Evolutionary conservation across 2,113 vertebrate genomes (phyloP), one percentile per base, ranked within the genome.

Genomic region (Lates calcarifer): DNA sequence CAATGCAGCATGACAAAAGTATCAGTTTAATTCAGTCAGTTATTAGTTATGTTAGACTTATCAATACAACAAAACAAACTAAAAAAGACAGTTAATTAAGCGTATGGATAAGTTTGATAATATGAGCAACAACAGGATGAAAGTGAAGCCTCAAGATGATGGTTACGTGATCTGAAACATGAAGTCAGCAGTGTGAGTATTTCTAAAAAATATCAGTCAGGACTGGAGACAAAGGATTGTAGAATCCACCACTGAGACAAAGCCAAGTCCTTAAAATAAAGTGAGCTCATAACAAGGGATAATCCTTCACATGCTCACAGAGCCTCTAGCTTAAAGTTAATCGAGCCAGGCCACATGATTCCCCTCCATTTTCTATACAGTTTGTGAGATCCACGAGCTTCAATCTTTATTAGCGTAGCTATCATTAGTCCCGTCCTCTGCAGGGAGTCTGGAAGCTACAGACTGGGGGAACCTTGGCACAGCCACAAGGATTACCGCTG

Each of bases 331-430:
- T 89, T 90, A 84, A 86, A 90, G 70, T 80, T 89, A 91, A 94
- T 88, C 63, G 66, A 82, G 87, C 78, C 7, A 69, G 63, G 72
- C 57, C 14, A 49, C 81, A 63, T 60, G 74, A 77, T 68, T 82
- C 78, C 41, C 76, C 71, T 87, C 68, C 83, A 64, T 87, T 91
- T 91, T 90, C 77, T 70, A 75, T 84, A 86, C 74, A 79, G 74
- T 89, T 63, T 78, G 73, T 45, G 53, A 60, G 75, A 80, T 84
- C 73, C 74, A 35, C 64, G 72, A 84, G 84, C 82, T 79, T 87
- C 82, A 49, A 39, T 92, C 89, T 91, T 91, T 92, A 92, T 93
- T 90, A 92, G 87, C 24, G 7, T 65, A 74, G 87, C 71, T 85
- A 84, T 89, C 87, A 83, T 91, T 86, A 91, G 83, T 61, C 74